Evolutionary conservation across 2,888 invertebrate species (phyloP), one percentile per base, ranked within the genome.

Genomic region (Chrysina gloriosa): DNA sequence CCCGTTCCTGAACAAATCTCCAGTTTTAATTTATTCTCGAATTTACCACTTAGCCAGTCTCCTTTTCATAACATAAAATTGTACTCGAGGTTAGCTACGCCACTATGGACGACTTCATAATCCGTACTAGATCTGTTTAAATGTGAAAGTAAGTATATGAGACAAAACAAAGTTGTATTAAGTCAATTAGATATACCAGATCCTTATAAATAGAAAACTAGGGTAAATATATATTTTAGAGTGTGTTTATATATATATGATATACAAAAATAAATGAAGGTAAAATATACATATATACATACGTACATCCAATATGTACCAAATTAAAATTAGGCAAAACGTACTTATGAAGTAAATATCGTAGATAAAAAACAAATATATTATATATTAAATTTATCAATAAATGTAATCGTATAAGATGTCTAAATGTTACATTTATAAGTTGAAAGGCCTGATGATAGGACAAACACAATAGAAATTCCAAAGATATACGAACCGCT

Each of bases 141-240:
- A n/a, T 45, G 21, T 9, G 21, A 31, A 1, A 21, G 21, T 45
- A 29, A 50, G 27, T 14, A 34, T 34, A 21, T 21, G 3, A 34
- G 21, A 19, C 5, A 31, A 6, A 34, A 34, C 9, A 39, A 58
- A 42, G 25, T 58, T 56, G 23, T 56, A 56, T 56, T 58, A 5
- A 36, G 58, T 58, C 58, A 58, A 58, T 58, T 58, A 58, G 58
- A 39, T 58, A 36, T 21, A 56, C 11, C 36, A 56, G 36, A 56
- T 34, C 36, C 36, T 56, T 39, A 39, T 58, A 39, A 14, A 39
- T 58, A 39, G 9, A 58, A 39, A 31, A 58, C 3, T 58, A 58
- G 39, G 39, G 23, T 58, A 58, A 58, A 58, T 58, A 58, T 58
- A 58, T 58, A 36, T 58, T 39, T 58, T 58, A 39, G 39, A 58